Evolutionary conservation across 30 jellyfish, hydroid and myxozoan species (phyloP).

Genomic region (Turritopsis dohrnii): DNA sequence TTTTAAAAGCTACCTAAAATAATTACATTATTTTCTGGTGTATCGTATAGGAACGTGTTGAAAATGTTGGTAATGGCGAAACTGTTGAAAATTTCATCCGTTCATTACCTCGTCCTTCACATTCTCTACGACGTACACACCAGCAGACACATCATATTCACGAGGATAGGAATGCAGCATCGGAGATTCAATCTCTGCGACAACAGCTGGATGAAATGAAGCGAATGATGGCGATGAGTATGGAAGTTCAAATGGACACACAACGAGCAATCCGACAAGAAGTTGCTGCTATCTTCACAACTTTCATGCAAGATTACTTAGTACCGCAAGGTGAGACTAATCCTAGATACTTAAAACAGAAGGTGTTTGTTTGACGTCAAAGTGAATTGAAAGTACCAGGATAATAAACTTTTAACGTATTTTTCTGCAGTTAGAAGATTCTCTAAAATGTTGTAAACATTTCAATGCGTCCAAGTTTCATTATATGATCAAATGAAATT

Average conservation of each 20-base stretch:
- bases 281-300: conserved; percentile 71
- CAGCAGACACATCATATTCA: neutral
- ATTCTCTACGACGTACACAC: neutral
- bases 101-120: conserved; percentile 30
- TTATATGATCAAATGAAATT: neutral
- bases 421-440: too few species aligned
- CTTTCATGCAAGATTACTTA: conserved; percentile 42
- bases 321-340: neutral
- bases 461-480: too few species aligned
- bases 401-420: too few species aligned
- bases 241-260: conserved; percentile 75
- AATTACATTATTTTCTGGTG: neutral
- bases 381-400: too few species aligned
- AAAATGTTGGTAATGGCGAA: conserved; percentile 61
- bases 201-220: conserved; percentile 69
- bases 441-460: too few species aligned
- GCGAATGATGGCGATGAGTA: conserved; percentile 56
- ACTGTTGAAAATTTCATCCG: conserved; percentile 54
- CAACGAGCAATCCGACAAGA: conserved; percentile 89
- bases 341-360: too few species aligned
- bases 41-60: conserved; percentile 43
- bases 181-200: conserved; percentile 43
- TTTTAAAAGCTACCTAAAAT: too few species aligned
- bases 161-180: conserved; percentile 20
- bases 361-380: too few species aligned